Base-by-base conservation (phyloP, 2,888 invertebrate species). In the Andrena bicolor region DNA sequence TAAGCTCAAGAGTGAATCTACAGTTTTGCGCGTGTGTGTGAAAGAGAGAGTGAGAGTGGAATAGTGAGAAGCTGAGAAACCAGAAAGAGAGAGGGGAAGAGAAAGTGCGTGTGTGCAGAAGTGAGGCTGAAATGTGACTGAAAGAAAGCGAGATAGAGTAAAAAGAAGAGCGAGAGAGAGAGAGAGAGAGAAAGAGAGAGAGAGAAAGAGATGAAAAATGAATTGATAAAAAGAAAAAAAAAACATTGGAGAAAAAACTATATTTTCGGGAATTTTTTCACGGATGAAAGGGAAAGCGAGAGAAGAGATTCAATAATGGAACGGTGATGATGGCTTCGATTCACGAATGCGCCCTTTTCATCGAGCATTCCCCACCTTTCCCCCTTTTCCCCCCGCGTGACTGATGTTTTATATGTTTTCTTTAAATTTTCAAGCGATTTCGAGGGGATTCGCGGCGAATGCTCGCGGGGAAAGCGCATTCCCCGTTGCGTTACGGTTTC, bases 231-330 rank as follows among this genome's bases (percentile, higher is more conserved):
- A 76, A 68, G 75, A 72, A 63, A 68, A 73, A 26, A 58, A 53
- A 75, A 80, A 78, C 71, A 68, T 79, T 82, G 82, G 78, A 86
- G 74, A 23, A 56, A 41, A 82, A 86, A 82, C 80, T 88, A 90
- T 91, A 90, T 91, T 91, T 91, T 90, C 90, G 87, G 88, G 87
- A 87, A 88, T 86, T 87, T 88, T 87, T 89, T 82, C 77, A 75
- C 64, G 84, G 58, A 49, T 64, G 74, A 66, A 60, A 66, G 51
- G 65, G n/a, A 76, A 51, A 4, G 7, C 16, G 30, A 41, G 32
- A 48, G 16, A 26, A n/a, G 32, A 16, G 63, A 76, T 41, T 64
- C 60, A 48, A 65, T 41, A 60, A 35, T 48, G 28, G 48, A 16
- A 26, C 26, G 10, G 2, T 23, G 7, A 66, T 23, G 48, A 23